These are phyloP conservation scores for Pelagia noctiluca DNA, from an alignment of 30 jellyfish, hydroid and myxozoan genomes.

Conservation along the genomic window DNA sequence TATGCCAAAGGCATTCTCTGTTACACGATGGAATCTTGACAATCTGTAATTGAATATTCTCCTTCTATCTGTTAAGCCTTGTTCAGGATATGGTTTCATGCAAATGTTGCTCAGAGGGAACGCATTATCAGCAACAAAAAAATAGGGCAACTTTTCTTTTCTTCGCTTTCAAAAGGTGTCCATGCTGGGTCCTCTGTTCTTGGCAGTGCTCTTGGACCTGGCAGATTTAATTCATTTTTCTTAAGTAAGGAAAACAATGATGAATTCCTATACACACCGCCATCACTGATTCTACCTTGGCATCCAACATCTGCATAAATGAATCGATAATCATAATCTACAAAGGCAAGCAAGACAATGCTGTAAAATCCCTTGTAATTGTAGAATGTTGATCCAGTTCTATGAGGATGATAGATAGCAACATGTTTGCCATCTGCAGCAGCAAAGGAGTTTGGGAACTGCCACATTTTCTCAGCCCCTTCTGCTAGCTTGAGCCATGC, in stretches of 20 bases:
- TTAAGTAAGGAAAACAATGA: conserved; percentile 11
- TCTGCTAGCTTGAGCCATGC: conserved; percentile 52
- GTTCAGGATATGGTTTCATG: conserved; percentile 28
- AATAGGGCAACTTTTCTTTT: conserved; percentile 4
- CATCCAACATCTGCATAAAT: conserved; percentile 74
- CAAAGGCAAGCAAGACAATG: conserved; percentile 56
- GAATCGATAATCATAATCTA: conserved; percentile 46
- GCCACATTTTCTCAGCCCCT: conserved; percentile 57
- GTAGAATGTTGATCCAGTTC: conserved; percentile 46
- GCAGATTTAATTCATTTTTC: conserved; percentile 19
- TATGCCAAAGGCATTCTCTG: conserved; percentile 46
- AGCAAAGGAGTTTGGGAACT: conserved; percentile 54
- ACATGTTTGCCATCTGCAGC: conserved; percentile 75
- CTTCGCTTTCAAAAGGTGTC: conserved; percentile 20
- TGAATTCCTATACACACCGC: conserved; percentile 58
- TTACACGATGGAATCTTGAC: conserved; percentile 40
- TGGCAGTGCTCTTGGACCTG: conserved; percentile 53
- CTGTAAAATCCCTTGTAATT: conserved; percentile 66
- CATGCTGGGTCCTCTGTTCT: conserved; percentile 19
- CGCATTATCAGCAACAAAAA: conserved; percentile 31
- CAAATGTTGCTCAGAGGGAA: conserved; percentile 18
- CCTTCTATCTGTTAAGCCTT: conserved; percentile 14
- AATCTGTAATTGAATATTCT: conserved; percentile 31
- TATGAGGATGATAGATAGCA: conserved; percentile 36
- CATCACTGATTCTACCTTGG: conserved; percentile 77